phyloP scores from a whole-genome alignment of 2,888 invertebrate genomes.

The Lypha dubia region DNA sequence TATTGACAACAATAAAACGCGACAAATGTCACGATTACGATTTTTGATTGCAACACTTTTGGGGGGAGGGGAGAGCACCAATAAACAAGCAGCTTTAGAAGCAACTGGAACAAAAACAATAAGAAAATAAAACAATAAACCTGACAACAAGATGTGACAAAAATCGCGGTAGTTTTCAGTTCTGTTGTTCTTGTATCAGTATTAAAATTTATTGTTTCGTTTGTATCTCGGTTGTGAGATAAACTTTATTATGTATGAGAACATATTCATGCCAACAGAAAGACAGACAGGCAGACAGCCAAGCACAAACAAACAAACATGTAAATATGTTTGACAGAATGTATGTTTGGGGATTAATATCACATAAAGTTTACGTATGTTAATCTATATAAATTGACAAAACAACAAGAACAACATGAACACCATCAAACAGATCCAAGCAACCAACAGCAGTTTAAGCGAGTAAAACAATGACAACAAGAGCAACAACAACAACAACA shows the following conservation, averaged over 20 bases:
- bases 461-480: too few species aligned
- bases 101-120: constrained; percentile 31
- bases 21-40: constrained; percentile 72
- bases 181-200: constrained; percentile 27
- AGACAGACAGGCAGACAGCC: neutral
- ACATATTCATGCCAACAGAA: neutral
- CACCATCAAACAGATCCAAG: constrained; percentile 8
- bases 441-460: neutral
- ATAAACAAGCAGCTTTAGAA: constrained; percentile 43
- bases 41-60: constrained; percentile 71
- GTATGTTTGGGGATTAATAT: constrained; percentile 67
- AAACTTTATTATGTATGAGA: constrained; percentile 56
- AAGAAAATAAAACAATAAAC: constrained; percentile 41
- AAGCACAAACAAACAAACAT: neutral
- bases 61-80: constrained; percentile 65
- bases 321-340: constrained; percentile 36
- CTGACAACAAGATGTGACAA: constrained; percentile 67
- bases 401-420: too few species aligned
- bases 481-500: neutral
- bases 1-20: constrained; percentile 72
- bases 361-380: constrained; percentile 67
- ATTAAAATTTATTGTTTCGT: constrained; percentile 53
- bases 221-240: constrained; percentile 57
- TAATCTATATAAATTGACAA: constrained; percentile 65
- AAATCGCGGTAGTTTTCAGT: constrained; percentile 61